Evolutionary conservation across 2,797 vertebrate genomes (phyloP).

Genomic region (Sebastes iracundus): DNA sequence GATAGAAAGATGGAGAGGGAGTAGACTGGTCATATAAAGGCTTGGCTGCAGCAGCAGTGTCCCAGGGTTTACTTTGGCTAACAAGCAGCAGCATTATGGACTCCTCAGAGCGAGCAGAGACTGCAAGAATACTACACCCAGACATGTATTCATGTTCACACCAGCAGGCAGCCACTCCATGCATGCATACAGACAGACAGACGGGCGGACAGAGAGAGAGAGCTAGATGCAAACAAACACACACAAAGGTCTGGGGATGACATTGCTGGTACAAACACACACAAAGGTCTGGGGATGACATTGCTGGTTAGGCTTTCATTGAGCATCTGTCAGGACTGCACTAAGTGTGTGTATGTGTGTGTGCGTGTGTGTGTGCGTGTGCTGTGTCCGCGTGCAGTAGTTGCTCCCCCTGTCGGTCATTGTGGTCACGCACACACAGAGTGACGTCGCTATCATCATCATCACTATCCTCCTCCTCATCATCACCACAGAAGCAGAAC

Average conservation of each 20-base stretch:
- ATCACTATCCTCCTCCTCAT: background rate
- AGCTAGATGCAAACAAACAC: background rate
- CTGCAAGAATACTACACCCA: background rate
- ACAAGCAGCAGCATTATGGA: conserved; percentile 25
- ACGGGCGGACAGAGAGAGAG: background rate
- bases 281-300: too few species aligned
- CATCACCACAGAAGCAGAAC: background rate
- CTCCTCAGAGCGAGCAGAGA: background rate
- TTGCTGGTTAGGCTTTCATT: background rate
- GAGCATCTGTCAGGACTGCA: conserved; percentile 9
- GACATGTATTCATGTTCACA: background rate
- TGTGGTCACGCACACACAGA: background rate
- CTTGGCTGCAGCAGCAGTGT: conserved; percentile 6
- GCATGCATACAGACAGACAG: background rate
- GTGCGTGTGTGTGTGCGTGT: background rate
- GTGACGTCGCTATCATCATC: conserved; percentile 12
- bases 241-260: too few species aligned
- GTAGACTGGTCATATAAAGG: background rate
- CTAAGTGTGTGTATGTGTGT: background rate
- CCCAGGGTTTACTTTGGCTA: conserved; percentile 24
- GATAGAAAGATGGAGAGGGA: background rate
- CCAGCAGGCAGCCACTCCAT: background rate
- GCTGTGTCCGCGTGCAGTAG: background rate
- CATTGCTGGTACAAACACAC: too few species aligned
- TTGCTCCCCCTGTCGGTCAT: conserved; percentile 41